Evolutionary conservation across 2,113 vertebrate species (phyloP).

Genomic region (Sminthopsis crassicaudata): DNA sequence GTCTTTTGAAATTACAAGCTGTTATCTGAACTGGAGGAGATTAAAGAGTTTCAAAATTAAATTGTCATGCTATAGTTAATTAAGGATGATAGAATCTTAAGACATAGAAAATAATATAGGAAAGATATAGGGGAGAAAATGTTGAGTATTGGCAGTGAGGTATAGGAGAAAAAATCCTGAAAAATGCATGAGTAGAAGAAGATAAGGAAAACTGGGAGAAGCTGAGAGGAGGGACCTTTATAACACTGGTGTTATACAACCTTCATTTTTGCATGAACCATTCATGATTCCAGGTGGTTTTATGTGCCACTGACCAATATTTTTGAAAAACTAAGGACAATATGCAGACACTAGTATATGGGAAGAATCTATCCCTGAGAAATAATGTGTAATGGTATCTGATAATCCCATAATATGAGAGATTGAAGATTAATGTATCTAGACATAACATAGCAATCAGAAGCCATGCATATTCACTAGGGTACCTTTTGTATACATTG

Average conservation of each 20-base stretch:
- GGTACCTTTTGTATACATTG: background rate
- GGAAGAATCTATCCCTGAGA: background rate
- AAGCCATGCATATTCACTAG: background rate
- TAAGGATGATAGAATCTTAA: background rate
- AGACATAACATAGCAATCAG: background rate
- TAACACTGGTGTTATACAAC: background rate
- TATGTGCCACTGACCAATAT: background rate
- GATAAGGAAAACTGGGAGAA: background rate
- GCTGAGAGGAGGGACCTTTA: background rate
- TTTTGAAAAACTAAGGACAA: background rate
- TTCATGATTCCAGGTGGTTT: background rate
- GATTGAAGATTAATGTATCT: background rate
- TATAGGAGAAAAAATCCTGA: background rate
- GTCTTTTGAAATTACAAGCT: background rate
- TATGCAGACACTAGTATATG: background rate
- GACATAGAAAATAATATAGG: background rate
- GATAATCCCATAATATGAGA: background rate
- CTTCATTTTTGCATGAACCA: background rate
- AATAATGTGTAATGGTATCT: background rate
- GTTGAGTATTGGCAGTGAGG: background rate
- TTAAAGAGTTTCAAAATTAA: background rate
- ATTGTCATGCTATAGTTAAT: background rate
- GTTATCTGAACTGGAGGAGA: background rate
- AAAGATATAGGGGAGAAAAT: background rate
- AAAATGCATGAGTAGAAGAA: background rate